These are phyloP conservation scores for Liodrosophila aerea DNA, from an alignment of 2,888 invertebrate genomes.

Conservation along the genomic window DNA sequence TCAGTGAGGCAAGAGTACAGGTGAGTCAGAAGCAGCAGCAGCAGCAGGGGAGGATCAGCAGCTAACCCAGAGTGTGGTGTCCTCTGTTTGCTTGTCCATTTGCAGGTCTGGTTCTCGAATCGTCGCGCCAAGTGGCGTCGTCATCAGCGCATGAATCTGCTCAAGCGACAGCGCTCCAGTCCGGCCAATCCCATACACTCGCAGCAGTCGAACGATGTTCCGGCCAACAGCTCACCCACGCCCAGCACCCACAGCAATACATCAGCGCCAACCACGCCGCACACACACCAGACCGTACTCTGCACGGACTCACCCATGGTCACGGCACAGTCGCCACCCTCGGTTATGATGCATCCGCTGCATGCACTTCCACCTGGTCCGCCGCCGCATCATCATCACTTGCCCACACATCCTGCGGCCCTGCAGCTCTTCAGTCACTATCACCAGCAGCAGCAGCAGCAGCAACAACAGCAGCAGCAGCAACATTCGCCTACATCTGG, in stretches of 20 bases:
- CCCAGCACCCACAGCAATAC: slow-evolving; percentile 79
- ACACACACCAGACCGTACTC: slow-evolving; percentile 46
- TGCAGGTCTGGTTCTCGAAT: slow-evolving; percentile 98
- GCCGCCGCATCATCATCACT: slow-evolving; percentile 61
- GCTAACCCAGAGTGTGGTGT: slow-evolving; percentile 6
- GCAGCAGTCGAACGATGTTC: slow-evolving; percentile 70
- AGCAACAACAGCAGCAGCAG: slow-evolving; percentile 55
- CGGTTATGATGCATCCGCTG: slow-evolving; percentile 57
- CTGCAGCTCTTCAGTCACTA: slow-evolving; percentile 77
- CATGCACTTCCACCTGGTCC: slow-evolving; percentile 63
- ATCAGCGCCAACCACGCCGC: slow-evolving; percentile 67
- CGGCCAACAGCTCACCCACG: slow-evolving; percentile 74
- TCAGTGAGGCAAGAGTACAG: slow-evolving; percentile 98
- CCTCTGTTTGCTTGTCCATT: slow-evolving; percentile 53
- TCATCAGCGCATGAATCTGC: slow-evolving; percentile 96
- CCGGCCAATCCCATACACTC: slow-evolving; percentile 74
- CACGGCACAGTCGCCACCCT: slow-evolving; percentile 47
- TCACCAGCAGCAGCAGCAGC: slow-evolving; percentile 69
- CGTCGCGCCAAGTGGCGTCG: slow-evolving; percentile 99
- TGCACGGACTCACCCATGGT: slow-evolving; percentile 59
- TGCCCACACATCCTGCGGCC: slow-evolving; percentile 74
- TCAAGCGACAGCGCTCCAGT: slow-evolving; percentile 87
- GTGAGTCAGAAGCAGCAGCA: slow-evolving; percentile 83
- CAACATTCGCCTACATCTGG: slow-evolving; percentile 56
- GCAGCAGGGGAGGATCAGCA: too few species aligned